These are phyloP conservation scores for Zoanthus sansibaricus DNA, from an alignment of 92 coral and sea anemone genomes.

Conservation along the genomic window DNA sequence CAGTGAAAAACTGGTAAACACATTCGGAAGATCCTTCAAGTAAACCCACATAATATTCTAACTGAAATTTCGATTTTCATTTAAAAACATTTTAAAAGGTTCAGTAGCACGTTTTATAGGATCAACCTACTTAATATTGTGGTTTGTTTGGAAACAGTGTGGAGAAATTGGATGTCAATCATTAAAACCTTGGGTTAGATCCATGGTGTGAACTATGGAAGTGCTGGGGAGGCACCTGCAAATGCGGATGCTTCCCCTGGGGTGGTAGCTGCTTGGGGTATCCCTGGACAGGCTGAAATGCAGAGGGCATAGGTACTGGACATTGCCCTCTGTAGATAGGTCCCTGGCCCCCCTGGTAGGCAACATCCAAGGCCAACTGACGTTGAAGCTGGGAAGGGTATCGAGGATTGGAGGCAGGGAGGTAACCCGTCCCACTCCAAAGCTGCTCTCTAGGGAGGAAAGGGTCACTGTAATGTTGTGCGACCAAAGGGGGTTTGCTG, in stretches of 20 bases:
- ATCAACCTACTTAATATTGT: background rate
- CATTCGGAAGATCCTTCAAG: too few species aligned
- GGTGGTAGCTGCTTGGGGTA: conserved; percentile 63
- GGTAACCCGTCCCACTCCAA: conserved; percentile 79
- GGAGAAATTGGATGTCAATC: background rate
- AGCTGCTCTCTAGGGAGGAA: conserved; percentile 83
- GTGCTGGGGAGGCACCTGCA: conserved; percentile 85
- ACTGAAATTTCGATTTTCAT: too few species aligned
- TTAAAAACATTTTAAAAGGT: too few species aligned
- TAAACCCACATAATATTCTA: too few species aligned
- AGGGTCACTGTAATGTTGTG: conserved; percentile 90
- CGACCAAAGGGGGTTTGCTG: conserved; percentile 72
- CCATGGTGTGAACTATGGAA: conserved; percentile 69
- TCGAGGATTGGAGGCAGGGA: conserved; percentile 76
- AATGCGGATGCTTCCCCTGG: conserved; percentile 68
- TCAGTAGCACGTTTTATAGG: background rate
- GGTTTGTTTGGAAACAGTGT: background rate
- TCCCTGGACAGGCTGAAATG: conserved; percentile 81
- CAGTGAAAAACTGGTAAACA: too few species aligned
- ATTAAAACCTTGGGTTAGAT: conserved; percentile 85
- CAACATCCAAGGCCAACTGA: conserved; percentile 79
- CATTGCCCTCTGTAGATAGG: conserved; percentile 70
- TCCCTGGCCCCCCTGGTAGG: conserved; percentile 75
- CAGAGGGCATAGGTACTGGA: conserved; percentile 65
- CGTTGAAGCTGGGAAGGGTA: conserved; percentile 88